phyloP scores from a whole-genome alignment of 30 jellyfish, hydroid and myxozoan species.

The Catostylus mosaicus region DNA sequence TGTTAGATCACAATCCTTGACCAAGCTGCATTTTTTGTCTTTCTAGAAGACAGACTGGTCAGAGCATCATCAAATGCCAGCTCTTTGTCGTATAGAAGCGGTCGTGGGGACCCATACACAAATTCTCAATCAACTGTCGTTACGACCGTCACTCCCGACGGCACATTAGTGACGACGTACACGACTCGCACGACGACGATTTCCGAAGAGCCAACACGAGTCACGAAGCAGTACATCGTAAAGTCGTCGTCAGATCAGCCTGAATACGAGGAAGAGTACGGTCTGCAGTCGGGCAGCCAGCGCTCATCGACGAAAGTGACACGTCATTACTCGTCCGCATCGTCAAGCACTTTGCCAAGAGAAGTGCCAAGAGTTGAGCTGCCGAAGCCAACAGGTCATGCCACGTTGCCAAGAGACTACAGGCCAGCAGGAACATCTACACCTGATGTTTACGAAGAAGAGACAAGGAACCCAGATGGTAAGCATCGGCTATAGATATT shows the following conservation, averaged over 20 bases:
- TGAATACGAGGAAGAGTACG: slow-evolving; percentile 42
- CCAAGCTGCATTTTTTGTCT: too few relatives aligned
- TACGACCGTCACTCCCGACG: slow-evolving; percentile 76
- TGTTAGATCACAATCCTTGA: too few relatives aligned
- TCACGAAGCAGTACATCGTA: slow-evolving; percentile 69
- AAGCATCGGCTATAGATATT: slow-evolving; percentile 24
- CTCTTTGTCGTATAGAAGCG: slow-evolving; percentile 62
- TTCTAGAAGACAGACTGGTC: slow-evolving; percentile 45
- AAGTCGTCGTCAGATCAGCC: slow-evolving; percentile 51
- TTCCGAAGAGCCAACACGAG: slow-evolving; percentile 71
- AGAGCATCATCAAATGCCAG: slow-evolving; percentile 81
- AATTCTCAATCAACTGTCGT: slow-evolving; percentile 66
- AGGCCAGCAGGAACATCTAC: slow-evolving; percentile 72
- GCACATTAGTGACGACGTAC: slow-evolving; percentile 84
- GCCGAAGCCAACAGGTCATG: slow-evolving; percentile 67
- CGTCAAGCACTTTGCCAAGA: slow-evolving; percentile 75
- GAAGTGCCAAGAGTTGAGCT: slow-evolving; percentile 60
- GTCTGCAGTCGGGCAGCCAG: slow-evolving; percentile 28
- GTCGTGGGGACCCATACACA: slow-evolving; percentile 68
- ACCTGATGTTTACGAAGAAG: slow-evolving; percentile 80
- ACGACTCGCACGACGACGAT: slow-evolving; percentile 83
- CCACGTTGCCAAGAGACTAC: slow-evolving; percentile 78
- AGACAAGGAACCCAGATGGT: slow-evolving; percentile 70
- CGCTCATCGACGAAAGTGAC: slow-evolving; percentile 54
- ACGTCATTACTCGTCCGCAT: slow-evolving; percentile 26